phyloP scores from a whole-genome alignment of 1,140 invertebrate species.

The Solenopsis invicta region DNA sequence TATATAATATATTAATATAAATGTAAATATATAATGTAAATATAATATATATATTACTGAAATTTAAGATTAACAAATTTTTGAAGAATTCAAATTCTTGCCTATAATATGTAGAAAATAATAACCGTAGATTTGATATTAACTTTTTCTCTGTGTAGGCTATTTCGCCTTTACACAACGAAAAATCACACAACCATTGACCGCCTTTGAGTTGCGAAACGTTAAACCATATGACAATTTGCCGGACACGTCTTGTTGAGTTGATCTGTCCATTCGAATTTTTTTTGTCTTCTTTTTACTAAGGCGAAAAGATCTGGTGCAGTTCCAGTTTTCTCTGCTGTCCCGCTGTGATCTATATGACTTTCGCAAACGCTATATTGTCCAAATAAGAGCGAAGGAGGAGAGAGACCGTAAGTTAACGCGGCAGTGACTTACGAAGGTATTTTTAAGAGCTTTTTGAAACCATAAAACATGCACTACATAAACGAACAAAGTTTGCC shows the following conservation, averaged over 20 bases:
- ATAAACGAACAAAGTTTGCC: neutral
- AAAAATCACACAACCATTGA: neutral
- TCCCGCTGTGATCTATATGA: constrained; percentile 74
- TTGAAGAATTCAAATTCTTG: too few relatives aligned
- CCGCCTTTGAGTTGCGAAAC: neutral
- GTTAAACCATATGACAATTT: constrained; percentile 50
- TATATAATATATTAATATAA: too few relatives aligned
- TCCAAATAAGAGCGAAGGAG: neutral
- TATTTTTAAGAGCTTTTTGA: neutral
- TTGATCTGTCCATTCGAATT: neutral
- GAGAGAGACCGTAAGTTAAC: neutral
- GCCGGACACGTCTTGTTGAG: neutral
- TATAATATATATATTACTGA: too few relatives aligned
- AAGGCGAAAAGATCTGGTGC: constrained; percentile 82
- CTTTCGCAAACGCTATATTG: neutral
- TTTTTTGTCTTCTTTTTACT: constrained; percentile 66
- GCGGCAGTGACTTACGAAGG: neutral
- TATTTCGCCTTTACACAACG: neutral
- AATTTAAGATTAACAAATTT: too few relatives aligned
- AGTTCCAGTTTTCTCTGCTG: constrained; percentile 70
- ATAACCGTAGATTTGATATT: too few relatives aligned
- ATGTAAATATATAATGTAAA: too few relatives aligned
- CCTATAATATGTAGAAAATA: too few relatives aligned
- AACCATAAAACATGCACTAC: neutral
- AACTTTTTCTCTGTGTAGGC: too few relatives aligned